Base-by-base conservation (phyloP, 2,797 vertebrate species). In the Chrysocyon brachyurus region DNA sequence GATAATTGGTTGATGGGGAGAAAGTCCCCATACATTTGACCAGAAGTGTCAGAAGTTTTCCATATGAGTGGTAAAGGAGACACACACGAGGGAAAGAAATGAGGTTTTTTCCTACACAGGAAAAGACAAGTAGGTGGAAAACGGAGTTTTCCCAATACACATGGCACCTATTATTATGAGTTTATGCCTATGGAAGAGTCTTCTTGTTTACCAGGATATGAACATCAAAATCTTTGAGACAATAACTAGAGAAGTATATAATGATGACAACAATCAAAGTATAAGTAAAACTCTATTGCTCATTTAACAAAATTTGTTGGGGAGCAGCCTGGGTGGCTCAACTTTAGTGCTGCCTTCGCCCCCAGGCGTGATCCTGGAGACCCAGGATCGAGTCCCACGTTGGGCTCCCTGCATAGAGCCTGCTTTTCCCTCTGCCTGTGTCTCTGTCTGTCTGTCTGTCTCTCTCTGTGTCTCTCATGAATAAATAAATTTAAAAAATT, bases 191-290 rank as follows among this genome's bases (percentile, higher is more conserved):
- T 46, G 26, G 85, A 64, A 95, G 93, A 92, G 16, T 54, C 36
- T 85, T 59, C 88, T 84, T 92, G 21, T 84, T 90, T 75, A 94
- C 87, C 14, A 92, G 36, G 9, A 88, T 63, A 68, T 56, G 49
- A 95, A 95, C n/a, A 73, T 82, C 78, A 92, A 92, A 92, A 81
- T 79, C 46, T 46, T 40, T 93, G 66, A 93, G 61, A 92, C 6
- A 79, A n/a, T 63, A 87, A 93, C 83, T 93, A 12, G 14, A 15
- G 26, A 96, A 94, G 72, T 40, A 96, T 70, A 88, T 11, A 79
- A 79, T 81, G 40, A 90, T 31, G 36, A 92, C 28, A 49, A 61
- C 36, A 84, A 22, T 89, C 73, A 88, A 96, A 89, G 85, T 86
- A 68, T 66, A 52, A 96, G 57, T 31, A 87, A 72, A 92, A 87